Base-by-base conservation (phyloP, 2,888 invertebrate genomes). In the Nudaria mundana region DNA sequence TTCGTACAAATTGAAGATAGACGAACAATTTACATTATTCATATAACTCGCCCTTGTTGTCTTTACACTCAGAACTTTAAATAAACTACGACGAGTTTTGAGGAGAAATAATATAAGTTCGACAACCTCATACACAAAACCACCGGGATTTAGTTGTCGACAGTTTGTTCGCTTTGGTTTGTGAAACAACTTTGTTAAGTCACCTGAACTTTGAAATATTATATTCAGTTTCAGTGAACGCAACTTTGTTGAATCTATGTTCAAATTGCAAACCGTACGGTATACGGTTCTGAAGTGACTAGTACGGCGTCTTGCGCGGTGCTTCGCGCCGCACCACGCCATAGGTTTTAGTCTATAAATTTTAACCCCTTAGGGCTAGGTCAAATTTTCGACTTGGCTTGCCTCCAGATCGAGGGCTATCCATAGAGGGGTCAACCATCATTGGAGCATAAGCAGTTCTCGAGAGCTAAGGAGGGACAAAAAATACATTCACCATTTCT, bases 1-100 rank as follows among this genome's bases (percentile, higher is more conserved):
- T 14, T 14, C 8, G 7, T 25, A 18, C 18, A 14, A 15, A 32
- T 10, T 25, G 5, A 33, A 34, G 15, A 16, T 25, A 34, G 18
- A 11, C 6, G 34, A 34, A 69, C 63, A 63, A 66, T 69, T 63
- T 70, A 64, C 70, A 75, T 76, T 71, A 85, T 85, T 82, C 82
- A 82, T 71, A 75, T 73, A 54, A 29, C 52, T 64, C 64, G 54
- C 59, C 51, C 64, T 65, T 74, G 76, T 82, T 81, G 81, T 81
- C 74, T 79, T 77, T 75, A 73, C 76, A 77, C 79, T 81, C 73
- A 72, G 78, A 84, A 84, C 81, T 84, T 83, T 62, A 63, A 61
- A 72, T 74, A 76, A 81, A 73, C 75, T 65, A 67, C 71, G n/a
- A 71, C 66, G 60, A 74, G 62, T 70, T 70, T 60, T 61, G 63